A percentile compares a stretch with the other conserved stretches of the same genome.
Conservation (phyloP, 2,888 invertebrate species). For the Sphaeridia pumilis region DNA sequence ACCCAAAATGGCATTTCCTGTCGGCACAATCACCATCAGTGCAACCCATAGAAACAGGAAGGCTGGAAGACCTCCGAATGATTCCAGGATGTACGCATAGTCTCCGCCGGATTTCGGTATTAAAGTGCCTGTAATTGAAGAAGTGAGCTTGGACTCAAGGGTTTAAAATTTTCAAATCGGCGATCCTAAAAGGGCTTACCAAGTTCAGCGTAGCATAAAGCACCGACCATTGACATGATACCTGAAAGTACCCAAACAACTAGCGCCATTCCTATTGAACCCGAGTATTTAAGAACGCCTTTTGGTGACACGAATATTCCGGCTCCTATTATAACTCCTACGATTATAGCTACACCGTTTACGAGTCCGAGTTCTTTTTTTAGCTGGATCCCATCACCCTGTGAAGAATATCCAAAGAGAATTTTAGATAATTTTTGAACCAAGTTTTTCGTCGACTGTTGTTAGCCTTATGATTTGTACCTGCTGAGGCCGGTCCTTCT, state of each 20-base stretch:
- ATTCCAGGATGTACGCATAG: constrained; percentile 85
- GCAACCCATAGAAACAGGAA: constrained; percentile 93
- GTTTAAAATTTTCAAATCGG: no score
- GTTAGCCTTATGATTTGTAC: no score
- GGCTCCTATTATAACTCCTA: constrained; percentile 85
- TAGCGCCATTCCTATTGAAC: constrained; percentile 77
- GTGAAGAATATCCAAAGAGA: no score
- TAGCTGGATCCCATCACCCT: no score
- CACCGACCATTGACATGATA: constrained; percentile 77
- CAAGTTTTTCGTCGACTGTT: no score
- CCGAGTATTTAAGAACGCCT: constrained; percentile 69
- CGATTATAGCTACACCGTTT: constrained; percentile 85
- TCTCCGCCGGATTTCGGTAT: constrained; percentile 93
- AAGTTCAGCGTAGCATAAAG: constrained; percentile 91
- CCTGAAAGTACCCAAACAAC: constrained; percentile 85
- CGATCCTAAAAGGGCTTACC: no score
- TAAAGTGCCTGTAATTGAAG: constrained; percentile 80
- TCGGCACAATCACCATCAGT: constrained; percentile 78
- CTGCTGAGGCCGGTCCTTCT: no score
- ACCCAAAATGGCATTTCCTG: constrained; percentile 87
- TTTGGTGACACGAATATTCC: constrained; percentile 93
- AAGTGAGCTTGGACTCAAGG: constrained; percentile 12
- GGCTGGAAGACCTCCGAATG: constrained; percentile 78
- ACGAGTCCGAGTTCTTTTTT: constrained; percentile 73
- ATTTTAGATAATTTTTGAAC: no score